phyloP scores from a whole-genome alignment of 1,140 invertebrate genomes.

The Thereuonema tuberculata region DNA sequence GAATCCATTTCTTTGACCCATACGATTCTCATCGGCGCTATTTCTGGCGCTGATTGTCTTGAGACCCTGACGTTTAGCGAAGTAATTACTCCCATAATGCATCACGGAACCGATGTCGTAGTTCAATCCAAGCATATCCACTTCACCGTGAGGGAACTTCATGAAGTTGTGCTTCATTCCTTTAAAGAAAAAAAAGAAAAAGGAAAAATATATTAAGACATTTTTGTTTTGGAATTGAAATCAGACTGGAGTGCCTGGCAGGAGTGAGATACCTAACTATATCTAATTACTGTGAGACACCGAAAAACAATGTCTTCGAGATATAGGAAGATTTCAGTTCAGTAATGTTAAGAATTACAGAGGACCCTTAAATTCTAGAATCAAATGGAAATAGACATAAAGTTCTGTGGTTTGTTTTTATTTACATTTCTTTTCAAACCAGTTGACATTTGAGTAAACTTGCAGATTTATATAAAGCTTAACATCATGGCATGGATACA shows the following conservation, averaged over 20 bases:
- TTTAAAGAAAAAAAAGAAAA: conserved; percentile 1
- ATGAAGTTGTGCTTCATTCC: conserved; percentile 7
- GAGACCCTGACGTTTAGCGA: conserved; percentile 26
- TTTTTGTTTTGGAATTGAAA: not conserved
- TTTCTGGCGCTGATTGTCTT: conserved; percentile 34
- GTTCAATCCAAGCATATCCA: conserved; percentile 5
- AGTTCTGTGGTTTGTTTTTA: too few relatives aligned
- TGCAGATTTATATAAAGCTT: not conserved
- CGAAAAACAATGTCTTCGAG: too few relatives aligned
- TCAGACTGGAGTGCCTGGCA: too few relatives aligned
- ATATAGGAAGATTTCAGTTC: too few relatives aligned
- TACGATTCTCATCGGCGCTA: conserved; percentile 17
- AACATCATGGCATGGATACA: too few relatives aligned
- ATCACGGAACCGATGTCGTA: conserved; percentile 31
- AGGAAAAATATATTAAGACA: not conserved
- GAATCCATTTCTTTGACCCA: conserved; percentile 35
- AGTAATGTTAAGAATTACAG: too few relatives aligned
- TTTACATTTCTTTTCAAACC: too few relatives aligned
- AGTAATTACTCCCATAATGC: conserved; percentile 38
- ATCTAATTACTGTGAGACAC: not conserved
- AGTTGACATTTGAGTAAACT: too few relatives aligned
- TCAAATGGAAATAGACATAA: too few relatives aligned
- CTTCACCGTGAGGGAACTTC: conserved; percentile 16
- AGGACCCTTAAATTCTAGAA: too few relatives aligned
- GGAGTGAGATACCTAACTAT: not conserved